Conservation (phyloP, 2,113 vertebrate genomes). For the Podarcis muralis region DNA sequence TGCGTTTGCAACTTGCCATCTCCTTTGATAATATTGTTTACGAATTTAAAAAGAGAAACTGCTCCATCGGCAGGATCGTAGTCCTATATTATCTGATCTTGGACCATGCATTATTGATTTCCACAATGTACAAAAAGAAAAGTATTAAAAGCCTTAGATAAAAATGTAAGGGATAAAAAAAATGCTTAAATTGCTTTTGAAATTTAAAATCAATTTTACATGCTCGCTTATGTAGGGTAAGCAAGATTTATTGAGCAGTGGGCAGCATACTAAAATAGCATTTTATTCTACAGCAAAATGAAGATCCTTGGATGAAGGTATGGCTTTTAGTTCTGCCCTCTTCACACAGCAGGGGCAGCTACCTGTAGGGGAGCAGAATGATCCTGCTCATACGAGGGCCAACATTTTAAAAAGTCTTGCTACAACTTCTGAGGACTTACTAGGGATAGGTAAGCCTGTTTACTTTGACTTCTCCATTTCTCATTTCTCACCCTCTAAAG, state of each 20-base stretch:
- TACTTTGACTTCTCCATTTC: no score
- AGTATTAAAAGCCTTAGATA: conserved; percentile 47
- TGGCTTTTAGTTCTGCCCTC: not conserved
- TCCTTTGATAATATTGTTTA: conserved; percentile 47
- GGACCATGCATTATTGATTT: conserved; percentile 59
- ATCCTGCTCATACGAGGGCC: not conserved
- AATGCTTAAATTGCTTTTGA: conserved; percentile 43
- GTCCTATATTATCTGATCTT: conserved; percentile 49
- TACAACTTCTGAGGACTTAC: not conserved
- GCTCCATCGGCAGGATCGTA: conserved; percentile 17
- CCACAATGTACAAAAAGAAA: conserved; percentile 16
- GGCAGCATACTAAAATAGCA: conserved; percentile 44
- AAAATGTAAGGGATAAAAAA: conserved; percentile 50
- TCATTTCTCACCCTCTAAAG: not conserved
- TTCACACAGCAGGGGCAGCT: not conserved
- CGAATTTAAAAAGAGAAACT: conserved; percentile 50
- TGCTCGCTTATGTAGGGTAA: conserved; percentile 30
- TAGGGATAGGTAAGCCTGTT: no score
- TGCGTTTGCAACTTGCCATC: conserved; percentile 16
- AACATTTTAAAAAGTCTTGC: not conserved
- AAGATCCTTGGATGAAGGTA: not conserved
- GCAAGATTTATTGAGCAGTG: conserved; percentile 49
- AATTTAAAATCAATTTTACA: conserved; percentile 58
- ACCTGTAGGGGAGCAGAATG: not conserved
- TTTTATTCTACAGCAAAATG: conserved; percentile 20